Evolutionary conservation across 2,113 vertebrate species (phyloP), one percentile per base, ranked within the genome.

Genomic region (Hemiprocne comata): DNA sequence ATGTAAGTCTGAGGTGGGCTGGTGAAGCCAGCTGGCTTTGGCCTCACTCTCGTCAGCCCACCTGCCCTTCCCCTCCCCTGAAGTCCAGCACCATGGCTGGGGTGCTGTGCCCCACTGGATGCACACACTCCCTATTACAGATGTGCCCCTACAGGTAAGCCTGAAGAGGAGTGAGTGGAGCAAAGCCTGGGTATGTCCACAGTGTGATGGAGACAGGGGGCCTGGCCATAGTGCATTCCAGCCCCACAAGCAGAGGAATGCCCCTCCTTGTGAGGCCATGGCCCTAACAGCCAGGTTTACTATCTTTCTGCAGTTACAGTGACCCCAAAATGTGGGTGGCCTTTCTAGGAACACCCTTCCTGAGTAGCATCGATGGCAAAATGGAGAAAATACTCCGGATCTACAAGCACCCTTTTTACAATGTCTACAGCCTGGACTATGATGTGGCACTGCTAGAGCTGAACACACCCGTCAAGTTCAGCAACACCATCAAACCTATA

Each of bases 371-470:
- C 0, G 98, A 98, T 3, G 98, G 99, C 61, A 97, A 98, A 94
- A 95, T 98, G 87, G 98, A 99, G 71, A 99, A 98, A 38, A 98
- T 99, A 91, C 98, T 98, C 60, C 98, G 97, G 50, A 98, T 99
- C 92, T 94, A 98, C 97, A 98, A 98, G 79, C 99, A 99, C 85
- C 99, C 99, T 0, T 98, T 96, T 88, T 99, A 99, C 97, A 99
- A 99, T 13, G 75, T 97, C 89, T 99, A 98, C 97, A 99, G 95
- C 58, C 98, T 99, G 97, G 98, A 99, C 94, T 98, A 98, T 0
- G 99, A 99, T 3, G 98, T 99, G 94, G 99, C 99, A 20, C 97
- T 99, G 81, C 94, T 99, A 24, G 98, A 99, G 97, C 97, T 99
- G 91, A 96, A 93, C 0, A 85, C 83, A 18, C 98, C 99, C 0